Evolutionary conservation across 2,797 vertebrate species (phyloP), one percentile per base, ranked within the genome.

Genomic region (Urocyon cinereoargenteus): DNA sequence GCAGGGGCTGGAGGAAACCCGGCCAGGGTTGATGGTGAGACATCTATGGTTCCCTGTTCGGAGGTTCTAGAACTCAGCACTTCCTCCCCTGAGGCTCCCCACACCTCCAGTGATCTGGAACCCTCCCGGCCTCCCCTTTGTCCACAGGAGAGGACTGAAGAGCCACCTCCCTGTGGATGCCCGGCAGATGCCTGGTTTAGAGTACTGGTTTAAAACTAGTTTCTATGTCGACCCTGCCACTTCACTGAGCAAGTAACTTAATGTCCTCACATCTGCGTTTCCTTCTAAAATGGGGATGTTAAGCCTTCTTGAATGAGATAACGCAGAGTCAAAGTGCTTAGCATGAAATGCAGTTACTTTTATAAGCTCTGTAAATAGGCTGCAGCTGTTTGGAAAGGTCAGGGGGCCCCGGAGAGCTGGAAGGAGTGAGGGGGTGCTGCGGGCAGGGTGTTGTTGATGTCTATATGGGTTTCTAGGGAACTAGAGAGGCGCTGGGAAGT

Each of bases 31-130:
- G 28, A 77, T 59, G 90, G 77, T 6, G 31, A 84, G 55, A 62
- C 26, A n/a, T 9, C n/a, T 13, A 13, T 4, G 11, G n/a, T n/a
- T 45, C 57, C 19, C 66, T 75, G 19, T 36, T 53, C 77, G 57
- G 34, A 64, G 64, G 26, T 62, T 96, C 87, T 85, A 90, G 86
- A 89, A 59, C 11, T 49, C 70, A 57, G 59, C 7, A 15, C 31
- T 19, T 83, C 88, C 28, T 81, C 49, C 88, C 72, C 55, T 1
- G 64, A 91, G 75, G 21, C 7, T 31, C 57, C 15, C 22, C 49
- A 9, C 15, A 14, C 55, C 53, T 77, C 73, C 28, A 28, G 57
- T 12, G 31, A n/a, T 16, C 2, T 3, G 73, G 55, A 66, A 59
- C 5, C 59, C 55, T 66, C 57, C 22, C 4, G 1, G 6, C 7